A percentile compares a stretch with the other conserved stretches of the same genome.
phyloP scores from a whole-genome alignment of 2,797 vertebrate species.

The Rhabdomys pumilio region DNA sequence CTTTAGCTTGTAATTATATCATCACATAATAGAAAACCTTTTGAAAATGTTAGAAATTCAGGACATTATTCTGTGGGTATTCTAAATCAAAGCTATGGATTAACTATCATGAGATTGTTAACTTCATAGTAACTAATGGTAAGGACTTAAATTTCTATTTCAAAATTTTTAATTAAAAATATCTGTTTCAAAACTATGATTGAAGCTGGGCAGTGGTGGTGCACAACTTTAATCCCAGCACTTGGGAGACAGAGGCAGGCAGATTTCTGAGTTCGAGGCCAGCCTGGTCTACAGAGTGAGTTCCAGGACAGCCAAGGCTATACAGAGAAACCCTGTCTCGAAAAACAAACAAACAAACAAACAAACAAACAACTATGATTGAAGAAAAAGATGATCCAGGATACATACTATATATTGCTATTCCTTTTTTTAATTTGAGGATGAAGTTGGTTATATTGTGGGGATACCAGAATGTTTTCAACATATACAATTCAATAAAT shows the following conservation, averaged over 20 bases:
- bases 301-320: too few species aligned
- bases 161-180: neutral
- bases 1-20: neutral
- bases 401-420: too few species aligned
- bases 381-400: neutral
- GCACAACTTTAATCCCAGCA: too few species aligned
- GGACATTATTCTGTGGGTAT: neutral
- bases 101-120: neutral
- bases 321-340: too few species aligned
- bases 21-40: neutral
- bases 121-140: neutral
- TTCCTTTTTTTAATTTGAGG: too few species aligned
- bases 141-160: conserved; percentile 31
- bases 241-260: too few species aligned
- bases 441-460: neutral
- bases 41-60: neutral
- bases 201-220: too few species aligned
- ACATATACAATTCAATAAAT: neutral
- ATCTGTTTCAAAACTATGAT: neutral
- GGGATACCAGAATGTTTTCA: neutral
- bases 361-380: neutral
- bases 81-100: neutral
- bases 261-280: too few species aligned
- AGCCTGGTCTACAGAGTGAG: too few species aligned
- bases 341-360: too few species aligned